Evolutionary conservation across 2,797 vertebrate genomes (phyloP), one percentile per base, ranked within the genome.

Genomic region (Scomberomorus guttatus): DNA sequence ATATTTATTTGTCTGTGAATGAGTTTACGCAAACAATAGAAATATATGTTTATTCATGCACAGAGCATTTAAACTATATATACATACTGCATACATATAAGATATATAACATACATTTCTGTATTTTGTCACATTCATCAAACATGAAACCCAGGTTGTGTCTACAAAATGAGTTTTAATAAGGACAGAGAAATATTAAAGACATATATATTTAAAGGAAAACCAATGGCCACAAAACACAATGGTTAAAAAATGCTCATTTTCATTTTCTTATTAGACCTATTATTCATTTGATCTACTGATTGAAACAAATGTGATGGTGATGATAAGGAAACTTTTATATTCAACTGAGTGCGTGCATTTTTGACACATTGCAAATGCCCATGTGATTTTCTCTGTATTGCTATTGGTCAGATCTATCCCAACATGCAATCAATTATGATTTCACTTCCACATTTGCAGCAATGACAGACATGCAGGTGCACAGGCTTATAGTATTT

Each of bases 381-480:
- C 46, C 29, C n/a, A 13, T 14, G 5, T 44, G 25, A 14, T 61
- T 13, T 54, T 44, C 10, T 29, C 3, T 25, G 15, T 22, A 12
- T 51, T 57, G 3, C 22, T 44, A 6, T 13, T 62, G 56, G 24
- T 25, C 39, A 20, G 18, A 44, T 60, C 56, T 54, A 17, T 46
- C 12, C 18, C 27, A 73, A 27, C 32, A 69, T 13, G 37, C n/a
- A 65, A 29, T 72, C 14, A 44, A 58, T 77, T 61, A 51, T 55
- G 54, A 69, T 50, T 64, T 75, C 55, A 48, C 75, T 55, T 65
- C 14, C 50, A 54, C n/a, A 34, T 58, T 54, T 65, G 44, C 22
- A 54, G 44, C 37, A 42, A 58, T 62, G 64, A 82, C 12, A 29
- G n/a, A 82, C 52, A 51, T 64, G 2, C 70, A 81, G 78, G 70